A percentile compares a stretch with the other conserved stretches of the same genome.
Conservation (phyloP, 2,888 invertebrate species). For the Laothoe populi region DNA sequence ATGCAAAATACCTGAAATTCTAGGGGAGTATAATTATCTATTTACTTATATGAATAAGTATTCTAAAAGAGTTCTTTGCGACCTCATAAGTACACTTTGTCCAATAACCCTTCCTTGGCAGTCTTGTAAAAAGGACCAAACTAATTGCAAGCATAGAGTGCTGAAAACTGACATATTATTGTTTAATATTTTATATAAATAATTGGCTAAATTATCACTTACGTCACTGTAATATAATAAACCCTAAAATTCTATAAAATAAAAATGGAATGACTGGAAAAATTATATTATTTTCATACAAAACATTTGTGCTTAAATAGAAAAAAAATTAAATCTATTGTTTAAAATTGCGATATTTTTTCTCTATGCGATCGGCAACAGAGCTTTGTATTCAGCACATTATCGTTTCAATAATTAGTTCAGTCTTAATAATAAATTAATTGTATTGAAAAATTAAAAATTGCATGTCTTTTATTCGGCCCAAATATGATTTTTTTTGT, state of each 20-base stretch:
- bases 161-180: neutral
- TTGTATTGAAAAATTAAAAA: slow-evolving; percentile 35
- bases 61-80: no score
- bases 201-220: neutral
- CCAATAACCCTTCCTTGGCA: no score
- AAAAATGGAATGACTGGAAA: slow-evolving; percentile 59
- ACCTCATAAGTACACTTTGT: no score
- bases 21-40: no score
- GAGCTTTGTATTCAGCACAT: slow-evolving; percentile 39
- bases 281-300: slow-evolving; percentile 52
- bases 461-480: neutral
- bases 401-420: slow-evolving; percentile 60
- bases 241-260: slow-evolving; percentile 33
- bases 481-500: neutral
- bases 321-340: slow-evolving; percentile 27
- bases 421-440: slow-evolving; percentile 75
- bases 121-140: no score
- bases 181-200: neutral
- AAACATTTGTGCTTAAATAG: slow-evolving; percentile 17
- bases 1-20: neutral
- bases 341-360: slow-evolving; percentile 32
- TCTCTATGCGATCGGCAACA: slow-evolving; percentile 29
- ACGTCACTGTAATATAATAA: slow-evolving; percentile 39
- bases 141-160: no score
- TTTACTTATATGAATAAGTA: no score